phyloP scores from a whole-genome alignment of 23 tunicate species.

The Trididemnum miniatum region DNA sequence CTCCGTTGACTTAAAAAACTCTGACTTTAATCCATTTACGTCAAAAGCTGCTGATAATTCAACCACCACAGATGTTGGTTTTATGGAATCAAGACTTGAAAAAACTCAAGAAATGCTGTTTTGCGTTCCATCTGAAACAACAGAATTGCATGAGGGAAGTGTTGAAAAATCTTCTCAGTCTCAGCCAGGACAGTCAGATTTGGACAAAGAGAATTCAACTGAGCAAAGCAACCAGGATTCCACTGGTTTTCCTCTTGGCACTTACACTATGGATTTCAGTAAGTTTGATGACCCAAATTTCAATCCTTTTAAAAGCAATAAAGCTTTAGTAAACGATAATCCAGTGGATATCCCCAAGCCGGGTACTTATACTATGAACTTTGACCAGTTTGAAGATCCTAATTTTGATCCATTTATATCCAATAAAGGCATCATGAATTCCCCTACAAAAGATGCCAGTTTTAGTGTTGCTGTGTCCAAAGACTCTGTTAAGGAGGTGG shows the following conservation, averaged over 20 bases:
- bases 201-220: constrained; percentile 15
- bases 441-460: neutral
- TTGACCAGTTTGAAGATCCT: constrained; percentile 47
- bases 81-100: neutral
- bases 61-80: no score
- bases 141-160: no score
- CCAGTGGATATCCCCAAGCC: neutral
- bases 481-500: neutral
- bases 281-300: constrained; percentile 52
- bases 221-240: no score
- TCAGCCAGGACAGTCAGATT: constrained; percentile 55
- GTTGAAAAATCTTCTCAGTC: no score
- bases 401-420: constrained; percentile 69
- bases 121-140: neutral
- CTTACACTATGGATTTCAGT: constrained; percentile 55
- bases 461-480: neutral
- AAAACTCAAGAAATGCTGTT: neutral
- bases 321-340: neutral
- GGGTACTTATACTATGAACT: constrained; percentile 59
- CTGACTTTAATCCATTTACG: constrained; percentile 42
- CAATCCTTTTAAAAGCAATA: constrained; percentile 59
- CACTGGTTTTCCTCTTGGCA: constrained; percentile 33
- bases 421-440: constrained; percentile 17
- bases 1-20: constrained; percentile 47
- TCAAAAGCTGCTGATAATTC: no score